Evolutionary conservation across 92 coral and sea anemone species (phyloP), one percentile per base, ranked within the genome.

Genomic region (Diadumene lineata): DNA sequence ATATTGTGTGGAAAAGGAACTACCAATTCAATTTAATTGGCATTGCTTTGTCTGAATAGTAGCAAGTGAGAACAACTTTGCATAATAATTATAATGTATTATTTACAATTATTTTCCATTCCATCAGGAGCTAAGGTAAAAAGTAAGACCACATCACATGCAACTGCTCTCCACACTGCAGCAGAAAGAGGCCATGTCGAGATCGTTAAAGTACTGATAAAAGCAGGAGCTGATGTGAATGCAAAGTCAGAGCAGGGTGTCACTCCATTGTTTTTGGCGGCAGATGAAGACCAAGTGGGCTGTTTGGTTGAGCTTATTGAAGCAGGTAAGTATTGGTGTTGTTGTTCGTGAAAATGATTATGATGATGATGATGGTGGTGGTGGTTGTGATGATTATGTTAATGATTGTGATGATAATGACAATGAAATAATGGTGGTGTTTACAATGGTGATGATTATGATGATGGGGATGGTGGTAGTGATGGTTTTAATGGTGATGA

Each of bases 161-260:
- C 58, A 18, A 88, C 90, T 27, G 88, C 93, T 19, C 73, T 91
- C 24, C 97, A 91, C 66, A 79, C 86, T 1, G 97, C 97, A 17
- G 90, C 93, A 6, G 93, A 88, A 69, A 79, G 84, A 30, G 97
- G 97, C 19, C 81, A 81, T 43, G 24, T 66, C 17, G 71, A 73
- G 4, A 79, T 92, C 51, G 50, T 91, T 34, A 57, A 26, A 30
- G 69, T 83, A 34, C 85, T 91, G 46, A 57, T 91, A 0, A 64
- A 75, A 11, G 88, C 88, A 9, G 88, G 90, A 30, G 82, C 76
- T 6, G 75, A 77, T 63, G 84, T 88, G 21, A 43, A 83, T 67
- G 85, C 84, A 16, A 83, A 69, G 30, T 80, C 90, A 34, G 88
- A 79, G 27, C 33, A 53, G 19, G 80, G 70, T 72, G 79, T 85